Evolutionary conservation across 2,888 invertebrate species (phyloP).

Genomic region (Seira ritae): DNA sequence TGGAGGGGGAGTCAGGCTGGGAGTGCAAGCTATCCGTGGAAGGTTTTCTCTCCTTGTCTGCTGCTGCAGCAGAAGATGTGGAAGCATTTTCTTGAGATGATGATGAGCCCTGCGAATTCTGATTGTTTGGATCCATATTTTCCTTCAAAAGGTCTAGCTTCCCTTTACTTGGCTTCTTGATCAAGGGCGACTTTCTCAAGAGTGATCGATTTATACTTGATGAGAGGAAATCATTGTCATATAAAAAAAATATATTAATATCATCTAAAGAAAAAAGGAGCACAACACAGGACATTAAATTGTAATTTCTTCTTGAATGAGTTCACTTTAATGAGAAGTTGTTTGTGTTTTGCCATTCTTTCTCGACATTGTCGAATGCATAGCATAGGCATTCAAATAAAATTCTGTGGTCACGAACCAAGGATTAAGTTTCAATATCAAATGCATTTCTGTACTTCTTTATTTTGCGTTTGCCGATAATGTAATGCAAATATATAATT

Average conservation of each 20-base stretch:
- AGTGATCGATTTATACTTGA: constrained; percentile 89
- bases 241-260: too few relatives aligned
- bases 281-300: too few relatives aligned
- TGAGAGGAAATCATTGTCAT: too few relatives aligned
- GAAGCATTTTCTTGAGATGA: neutral
- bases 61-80: neutral
- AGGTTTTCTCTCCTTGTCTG: constrained; percentile 71
- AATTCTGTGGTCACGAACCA: constrained; percentile 53
- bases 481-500: too few relatives aligned
- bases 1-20: constrained; percentile 75
- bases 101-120: too few relatives aligned
- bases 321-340: too few relatives aligned
- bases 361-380: too few relatives aligned
- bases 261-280: too few relatives aligned
- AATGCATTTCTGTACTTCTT: constrained; percentile 30
- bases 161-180: constrained; percentile 71
- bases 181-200: constrained; percentile 74
- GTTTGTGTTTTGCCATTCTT: too few relatives aligned
- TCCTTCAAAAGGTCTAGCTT: constrained; percentile 71
- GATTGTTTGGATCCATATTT: constrained; percentile 32
- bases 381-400: too few relatives aligned
- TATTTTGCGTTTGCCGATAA: too few relatives aligned
- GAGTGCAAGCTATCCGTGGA: constrained; percentile 69
- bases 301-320: too few relatives aligned
- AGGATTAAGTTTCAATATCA: constrained; percentile 51